phyloP scores from a whole-genome alignment of 2,888 invertebrate species.

The Rapana venosa region DNA sequence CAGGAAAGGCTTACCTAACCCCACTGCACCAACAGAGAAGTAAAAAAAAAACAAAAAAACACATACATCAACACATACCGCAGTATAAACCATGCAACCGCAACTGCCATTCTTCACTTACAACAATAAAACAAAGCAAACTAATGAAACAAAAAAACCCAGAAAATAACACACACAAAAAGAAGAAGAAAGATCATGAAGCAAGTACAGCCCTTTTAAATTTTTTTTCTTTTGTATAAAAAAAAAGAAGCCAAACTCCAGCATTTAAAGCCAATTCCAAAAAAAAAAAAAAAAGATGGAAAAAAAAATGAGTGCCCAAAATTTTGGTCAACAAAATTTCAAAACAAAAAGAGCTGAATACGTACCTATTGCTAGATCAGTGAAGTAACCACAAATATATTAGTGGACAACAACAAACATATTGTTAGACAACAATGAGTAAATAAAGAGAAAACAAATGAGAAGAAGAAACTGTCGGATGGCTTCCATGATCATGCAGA shows the following conservation, averaged over 20 bases:
- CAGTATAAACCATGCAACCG: background rate
- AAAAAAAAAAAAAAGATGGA: background rate
- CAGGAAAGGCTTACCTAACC: conserved; percentile 30
- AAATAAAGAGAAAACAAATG: background rate
- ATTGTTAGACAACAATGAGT: background rate
- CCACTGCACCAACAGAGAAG: conserved; percentile 28
- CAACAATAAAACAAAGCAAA: background rate
- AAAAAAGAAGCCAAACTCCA: no score
- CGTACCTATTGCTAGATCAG: conserved; percentile 28
- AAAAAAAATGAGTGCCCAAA: background rate
- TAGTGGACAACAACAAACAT: background rate
- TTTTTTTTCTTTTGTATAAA: no score
- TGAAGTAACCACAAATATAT: background rate
- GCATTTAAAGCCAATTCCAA: no score
- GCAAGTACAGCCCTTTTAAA: no score
- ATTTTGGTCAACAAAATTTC: background rate
- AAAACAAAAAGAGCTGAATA: background rate
- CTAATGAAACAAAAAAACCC: background rate
- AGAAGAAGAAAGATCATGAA: background rate
- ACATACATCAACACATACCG: background rate
- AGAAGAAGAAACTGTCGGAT: background rate
- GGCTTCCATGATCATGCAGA: no score
- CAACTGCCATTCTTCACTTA: no score
- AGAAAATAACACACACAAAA: background rate
- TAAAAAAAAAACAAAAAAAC: background rate